phyloP scores from a whole-genome alignment of 2,797 vertebrate genomes.

The Podarcis lilfordi region DNA sequence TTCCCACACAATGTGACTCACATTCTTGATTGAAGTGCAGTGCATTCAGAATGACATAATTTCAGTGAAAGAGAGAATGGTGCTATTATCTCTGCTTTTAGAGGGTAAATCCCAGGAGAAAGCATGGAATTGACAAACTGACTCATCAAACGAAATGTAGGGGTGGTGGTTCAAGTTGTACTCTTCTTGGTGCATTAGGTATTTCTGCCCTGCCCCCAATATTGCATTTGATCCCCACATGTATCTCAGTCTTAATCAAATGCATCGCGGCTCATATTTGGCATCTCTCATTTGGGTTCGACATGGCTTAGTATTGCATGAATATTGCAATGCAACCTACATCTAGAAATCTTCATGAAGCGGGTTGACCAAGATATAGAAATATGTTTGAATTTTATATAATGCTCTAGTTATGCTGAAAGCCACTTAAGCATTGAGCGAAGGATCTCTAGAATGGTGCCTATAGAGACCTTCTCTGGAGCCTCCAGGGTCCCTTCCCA shows the following conservation, averaged over 20 bases:
- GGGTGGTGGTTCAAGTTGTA: neutral
- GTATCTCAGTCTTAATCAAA: no score
- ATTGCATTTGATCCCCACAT: neutral
- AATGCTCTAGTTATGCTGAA: neutral
- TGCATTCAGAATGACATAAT: neutral
- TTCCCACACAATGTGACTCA: neutral
- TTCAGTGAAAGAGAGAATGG: neutral
- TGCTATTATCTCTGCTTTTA: neutral
- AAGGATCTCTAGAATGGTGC: no score
- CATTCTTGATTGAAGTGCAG: neutral
- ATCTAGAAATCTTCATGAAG: neutral
- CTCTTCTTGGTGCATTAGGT: neutral
- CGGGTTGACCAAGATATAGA: neutral
- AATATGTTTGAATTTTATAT: neutral
- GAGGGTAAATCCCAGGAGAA: neutral
- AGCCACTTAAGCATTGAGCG: neutral
- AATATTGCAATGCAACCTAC: neutral
- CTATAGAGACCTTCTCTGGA: no score
- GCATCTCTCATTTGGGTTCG: no score
- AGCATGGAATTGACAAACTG: neutral
- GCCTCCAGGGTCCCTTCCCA: no score
- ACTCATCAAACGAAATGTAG: neutral
- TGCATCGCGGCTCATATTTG: no score
- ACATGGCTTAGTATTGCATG: no score
- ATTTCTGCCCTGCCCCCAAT: neutral